Conservation (phyloP, 2,113 vertebrate species). For the Piprites chloris region DNA sequence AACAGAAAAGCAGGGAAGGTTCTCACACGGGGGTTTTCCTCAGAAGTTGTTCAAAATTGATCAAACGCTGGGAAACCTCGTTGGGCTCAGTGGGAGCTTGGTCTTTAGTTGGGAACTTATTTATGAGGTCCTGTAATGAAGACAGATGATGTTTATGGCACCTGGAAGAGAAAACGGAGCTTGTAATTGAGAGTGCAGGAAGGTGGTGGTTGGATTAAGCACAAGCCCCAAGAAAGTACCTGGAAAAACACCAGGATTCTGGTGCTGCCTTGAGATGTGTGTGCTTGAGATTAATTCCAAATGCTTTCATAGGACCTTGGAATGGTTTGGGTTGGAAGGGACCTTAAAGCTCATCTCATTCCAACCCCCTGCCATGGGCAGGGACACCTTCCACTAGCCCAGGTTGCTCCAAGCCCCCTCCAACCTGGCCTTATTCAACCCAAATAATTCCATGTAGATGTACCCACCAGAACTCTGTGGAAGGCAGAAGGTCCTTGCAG, state of each 20-base stretch:
- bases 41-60: background rate
- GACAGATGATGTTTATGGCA: background rate
- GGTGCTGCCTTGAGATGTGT: background rate
- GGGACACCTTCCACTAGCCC: background rate
- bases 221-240: background rate
- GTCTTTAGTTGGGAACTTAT: background rate
- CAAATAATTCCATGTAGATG: background rate
- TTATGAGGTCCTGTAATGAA: constrained; percentile 31
- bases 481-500: background rate
- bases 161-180: background rate
- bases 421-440: background rate
- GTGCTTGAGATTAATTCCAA: background rate
- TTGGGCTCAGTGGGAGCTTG: background rate
- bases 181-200: background rate
- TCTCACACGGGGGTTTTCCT: background rate
- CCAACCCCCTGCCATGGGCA: background rate
- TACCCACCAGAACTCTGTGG: background rate
- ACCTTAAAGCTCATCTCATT: background rate
- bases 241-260: background rate
- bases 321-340: background rate
- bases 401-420: background rate
- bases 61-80: background rate
- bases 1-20: background rate
- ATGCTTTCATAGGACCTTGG: background rate
- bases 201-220: background rate